Evolutionary conservation across 2,113 vertebrate genomes (phyloP).

Genomic region (Ictalurus furcatus): DNA sequence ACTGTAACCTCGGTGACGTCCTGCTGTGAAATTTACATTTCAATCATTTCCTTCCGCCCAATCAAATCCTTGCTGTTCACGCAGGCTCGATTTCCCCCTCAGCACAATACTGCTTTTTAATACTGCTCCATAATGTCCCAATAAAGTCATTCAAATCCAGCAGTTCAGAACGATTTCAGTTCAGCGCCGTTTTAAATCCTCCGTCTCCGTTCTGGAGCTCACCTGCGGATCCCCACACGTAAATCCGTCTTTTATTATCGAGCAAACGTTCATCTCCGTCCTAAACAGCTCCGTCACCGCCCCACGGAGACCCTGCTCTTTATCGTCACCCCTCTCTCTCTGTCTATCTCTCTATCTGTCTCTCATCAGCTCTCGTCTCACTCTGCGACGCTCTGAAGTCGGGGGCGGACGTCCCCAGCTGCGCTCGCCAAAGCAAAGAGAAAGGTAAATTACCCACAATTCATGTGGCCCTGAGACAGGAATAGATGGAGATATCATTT

Average conservation of each 20-base stretch:
- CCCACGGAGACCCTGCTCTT: not conserved
- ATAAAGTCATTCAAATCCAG: not conserved
- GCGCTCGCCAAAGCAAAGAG: slow-evolving; percentile 22
- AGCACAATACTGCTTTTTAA: not conserved
- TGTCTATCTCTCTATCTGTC: slow-evolving; percentile 4
- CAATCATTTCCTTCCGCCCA: not conserved
- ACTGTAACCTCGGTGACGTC: not conserved
- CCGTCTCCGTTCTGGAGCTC: not conserved
- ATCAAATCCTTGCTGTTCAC: not conserved
- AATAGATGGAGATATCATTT: not conserved
- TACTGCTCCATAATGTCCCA: not conserved
- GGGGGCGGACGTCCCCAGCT: slow-evolving; percentile 3
- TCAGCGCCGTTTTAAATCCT: not conserved
- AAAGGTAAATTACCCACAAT: slow-evolving; percentile 42
- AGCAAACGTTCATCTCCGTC: slow-evolving; percentile 18
- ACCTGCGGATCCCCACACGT: not conserved
- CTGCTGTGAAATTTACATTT: not conserved
- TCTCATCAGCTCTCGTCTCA: not conserved
- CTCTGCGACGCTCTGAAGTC: not conserved
- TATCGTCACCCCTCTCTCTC: not conserved
- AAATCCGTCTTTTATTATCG: slow-evolving; percentile 27
- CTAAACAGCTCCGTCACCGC: not conserved
- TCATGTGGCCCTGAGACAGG: not conserved
- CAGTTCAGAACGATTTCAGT: not conserved
- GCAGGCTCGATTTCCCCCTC: not conserved